Percentiles rank a stretch among this genome's conserved stretches.
Evolutionary conservation across 2,888 invertebrate species (phyloP).

Genomic region (Phaonia tiefii): DNA sequence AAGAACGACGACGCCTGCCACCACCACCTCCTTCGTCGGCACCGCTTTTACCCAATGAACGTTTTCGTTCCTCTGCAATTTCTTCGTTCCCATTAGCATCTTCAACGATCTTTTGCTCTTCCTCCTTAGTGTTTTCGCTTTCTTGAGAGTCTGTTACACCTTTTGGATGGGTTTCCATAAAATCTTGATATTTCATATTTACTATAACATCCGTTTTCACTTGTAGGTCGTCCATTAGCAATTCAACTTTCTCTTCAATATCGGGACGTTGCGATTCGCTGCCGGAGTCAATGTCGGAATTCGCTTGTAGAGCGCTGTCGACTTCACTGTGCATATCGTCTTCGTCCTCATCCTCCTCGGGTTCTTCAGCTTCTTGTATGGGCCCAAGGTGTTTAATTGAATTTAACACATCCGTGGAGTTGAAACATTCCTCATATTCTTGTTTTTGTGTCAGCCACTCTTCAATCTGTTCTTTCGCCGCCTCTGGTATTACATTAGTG

Average conservation of each 20-base stretch:
- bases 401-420: constrained; percentile 78
- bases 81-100: constrained; percentile 50
- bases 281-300: constrained; percentile 81
- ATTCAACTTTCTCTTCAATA: constrained; percentile 87
- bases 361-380: constrained; percentile 75
- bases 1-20: constrained; percentile 82
- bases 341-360: constrained; percentile 82
- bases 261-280: constrained; percentile 84
- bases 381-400: constrained; percentile 71
- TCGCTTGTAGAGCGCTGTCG: constrained; percentile 81
- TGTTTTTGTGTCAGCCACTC: constrained; percentile 93
- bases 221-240: constrained; percentile 87
- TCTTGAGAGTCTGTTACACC: constrained; percentile 80
- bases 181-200: constrained; percentile 84
- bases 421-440: constrained; percentile 91
- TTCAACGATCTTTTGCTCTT: background rate
- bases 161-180: constrained; percentile 81
- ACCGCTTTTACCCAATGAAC: constrained; percentile 56
- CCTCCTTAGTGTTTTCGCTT: constrained; percentile 71
- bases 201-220: constrained; percentile 86
- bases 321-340: constrained; percentile 84
- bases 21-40: constrained; percentile 23
- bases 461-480: constrained; percentile 88
- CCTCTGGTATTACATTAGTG: constrained; percentile 86
- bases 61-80: constrained; percentile 49